Evolutionary conservation across 2,888 invertebrate species (phyloP).

Genomic region (Hanleya hanleyi): DNA sequence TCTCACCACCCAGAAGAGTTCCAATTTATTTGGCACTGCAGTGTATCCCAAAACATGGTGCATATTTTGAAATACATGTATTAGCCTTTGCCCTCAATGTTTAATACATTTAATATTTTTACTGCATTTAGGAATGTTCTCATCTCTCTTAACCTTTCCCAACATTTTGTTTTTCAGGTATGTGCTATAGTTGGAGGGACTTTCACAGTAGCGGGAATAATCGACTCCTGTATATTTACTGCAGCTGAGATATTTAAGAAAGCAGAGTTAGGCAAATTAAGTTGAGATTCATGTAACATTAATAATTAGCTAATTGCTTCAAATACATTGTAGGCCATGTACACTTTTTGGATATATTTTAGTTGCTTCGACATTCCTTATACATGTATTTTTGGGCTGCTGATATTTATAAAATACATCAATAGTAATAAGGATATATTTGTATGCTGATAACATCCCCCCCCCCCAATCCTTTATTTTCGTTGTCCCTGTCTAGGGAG

Average conservation of each 20-base stretch:
- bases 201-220: constrained; percentile 78
- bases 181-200: constrained; percentile 79
- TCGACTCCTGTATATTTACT: constrained; percentile 77
- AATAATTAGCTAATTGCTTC: not conserved
- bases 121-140: not conserved
- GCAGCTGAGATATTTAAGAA: constrained; percentile 77
- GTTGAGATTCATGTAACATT: constrained; percentile 59
- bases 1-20: too few species aligned
- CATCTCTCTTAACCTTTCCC: not conserved
- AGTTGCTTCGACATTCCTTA: too few species aligned
- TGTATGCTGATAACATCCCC: too few species aligned
- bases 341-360: not conserved
- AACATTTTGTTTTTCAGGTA: constrained; percentile 69
- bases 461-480: too few species aligned
- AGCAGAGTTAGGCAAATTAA: constrained; percentile 77
- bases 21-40: too few species aligned
- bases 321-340: not conserved
- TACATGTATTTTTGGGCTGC: too few species aligned
- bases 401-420: too few species aligned
- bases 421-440: too few species aligned
- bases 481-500: too few species aligned
- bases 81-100: too few species aligned
- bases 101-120: not conserved
- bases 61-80: too few species aligned
- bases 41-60: too few species aligned